Evolutionary conservation across 2,888 invertebrate genomes (phyloP), one percentile per base, ranked within the genome.

Genomic region (Acronicta psi): DNA sequence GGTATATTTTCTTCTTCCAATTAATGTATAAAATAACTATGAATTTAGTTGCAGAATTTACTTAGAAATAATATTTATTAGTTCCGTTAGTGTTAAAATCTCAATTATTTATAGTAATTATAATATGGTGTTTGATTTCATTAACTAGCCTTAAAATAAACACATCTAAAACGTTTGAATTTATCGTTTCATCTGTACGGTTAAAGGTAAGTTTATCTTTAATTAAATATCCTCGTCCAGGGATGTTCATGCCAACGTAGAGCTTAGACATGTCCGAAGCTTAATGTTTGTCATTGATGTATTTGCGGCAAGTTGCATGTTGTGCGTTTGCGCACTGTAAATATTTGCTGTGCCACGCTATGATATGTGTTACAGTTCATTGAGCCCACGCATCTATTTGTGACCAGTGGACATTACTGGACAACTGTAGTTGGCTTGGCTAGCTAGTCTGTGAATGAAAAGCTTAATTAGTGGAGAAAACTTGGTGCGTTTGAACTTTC

Each of bases 321-420:
- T 34, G 31, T 79, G 82, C 69, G 81, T 72, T 58, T 47, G 73
- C 80, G 80, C 79, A 82, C 82, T 79, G 89, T 88, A 91, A 91
- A 92, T 89, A 92, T 92, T 91, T 87, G 87, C 83, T 75, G 78
- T 67, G 75, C 75, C 57, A 69, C 68, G 75, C 73, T 77, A 82
- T 83, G 83, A 80, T 83, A 81, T 83, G 73, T 78, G 75, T 75
- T 78, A 70, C 86, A 88, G 92, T 91, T 92, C 92, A 87, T 88
- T 90, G 90, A 81, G 77, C 77, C 53, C 83, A 77, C 68, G 70
- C 77, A 81, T 88, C 91, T 91, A 91, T 91, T 91, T 90, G 87
- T 78, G 83, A 84, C 83, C 78, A 63, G 40, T 66, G 69, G 56
- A n/a, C 62, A 61, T 65, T 55, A 75, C 82, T 80, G 78, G 83